Conservation (phyloP, 1,140 invertebrate genomes). For the Colletes gigas region DNA sequence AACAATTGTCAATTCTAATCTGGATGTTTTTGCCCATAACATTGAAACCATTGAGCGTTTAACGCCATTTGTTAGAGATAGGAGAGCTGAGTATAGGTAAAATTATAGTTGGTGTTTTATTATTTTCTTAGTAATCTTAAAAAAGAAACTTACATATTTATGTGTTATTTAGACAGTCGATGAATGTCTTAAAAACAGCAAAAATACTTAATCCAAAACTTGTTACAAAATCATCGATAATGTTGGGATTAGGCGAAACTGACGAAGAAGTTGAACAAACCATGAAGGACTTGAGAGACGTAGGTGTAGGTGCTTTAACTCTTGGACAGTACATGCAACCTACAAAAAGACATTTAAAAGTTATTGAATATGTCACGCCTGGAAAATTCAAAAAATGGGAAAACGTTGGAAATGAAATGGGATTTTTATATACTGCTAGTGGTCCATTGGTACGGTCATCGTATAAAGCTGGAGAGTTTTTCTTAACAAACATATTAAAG, state of each 20-base stretch:
- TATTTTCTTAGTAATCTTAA: background rate
- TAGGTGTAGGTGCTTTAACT: constrained; percentile 96
- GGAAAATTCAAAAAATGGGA: constrained; percentile 97
- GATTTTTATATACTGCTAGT: constrained; percentile 98
- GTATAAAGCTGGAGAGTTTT: constrained; percentile 98
- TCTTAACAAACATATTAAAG: constrained; percentile 90
- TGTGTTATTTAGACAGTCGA: constrained; percentile 87
- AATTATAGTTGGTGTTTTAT: constrained; percentile 4
- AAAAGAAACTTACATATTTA: constrained; percentile 21
- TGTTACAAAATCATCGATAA: constrained; percentile 98
- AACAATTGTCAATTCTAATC: constrained; percentile 89
- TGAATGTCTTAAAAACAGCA: constrained; percentile 90
- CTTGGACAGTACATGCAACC: constrained; percentile 99
- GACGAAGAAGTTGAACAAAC: constrained; percentile 94
- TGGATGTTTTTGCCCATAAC: constrained; percentile 98
- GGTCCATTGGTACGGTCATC: constrained; percentile 98
- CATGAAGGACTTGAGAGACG: constrained; percentile 89
- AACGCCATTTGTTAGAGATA: constrained; percentile 95
- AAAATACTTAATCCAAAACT: constrained; percentile 90
- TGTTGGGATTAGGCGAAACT: constrained; percentile 98
- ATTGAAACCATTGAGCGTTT: constrained; percentile 96
- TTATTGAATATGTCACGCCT: constrained; percentile 98
- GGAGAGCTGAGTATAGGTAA: constrained; percentile 88
- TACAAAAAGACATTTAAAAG: constrained; percentile 97
- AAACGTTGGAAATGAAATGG: constrained; percentile 90